Evolutionary conservation across 2,797 vertebrate genomes (phyloP), one percentile per base, ranked within the genome.

Genomic region (Myripristis murdjan): DNA sequence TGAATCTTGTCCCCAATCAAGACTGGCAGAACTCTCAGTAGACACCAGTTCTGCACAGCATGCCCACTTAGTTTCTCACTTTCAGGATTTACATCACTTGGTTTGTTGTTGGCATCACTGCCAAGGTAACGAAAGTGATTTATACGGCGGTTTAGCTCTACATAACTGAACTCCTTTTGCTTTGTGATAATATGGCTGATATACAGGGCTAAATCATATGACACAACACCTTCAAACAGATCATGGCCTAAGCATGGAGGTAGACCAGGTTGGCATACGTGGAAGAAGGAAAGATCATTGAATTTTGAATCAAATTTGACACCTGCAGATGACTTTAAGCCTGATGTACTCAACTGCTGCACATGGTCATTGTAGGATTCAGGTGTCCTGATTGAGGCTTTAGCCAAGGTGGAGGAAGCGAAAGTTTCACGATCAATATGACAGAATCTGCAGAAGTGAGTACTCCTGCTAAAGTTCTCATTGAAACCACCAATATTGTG

Each of bases 31-130:
- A 69, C 22, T 23, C 73, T 55, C 1, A 69, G 18, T 6, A 75
- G 49, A 43, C 64, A 75, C 58, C 64, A 68, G 9, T 69, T 75
- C 16, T 75, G 63, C 12, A 55, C 57, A 23, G 64, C 51, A 55
- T 67, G 56, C 11, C 63, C 49, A 39, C 14, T 14, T 14, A 73
- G 33, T 10, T 65, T 73, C 22, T 18, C 54, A 31, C 16, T 22
- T 5, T 37, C 49, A 20, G 56, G 35, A 37, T 15, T 76, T 24
- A 64, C n/a, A 59, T 64, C 39, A 54, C 31, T 14, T 18, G 61
- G 55, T 56, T 70, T 65, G 39, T 77, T 15, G 15, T 43, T 37
- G 6, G 5, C 64, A 39, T 54, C 56, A 28, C 61, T 61, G 35
- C 64, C 16, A 2, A 74, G 33, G 22, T 67, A 66, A 37, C 11